Base-by-base conservation (phyloP, 1,140 invertebrate genomes). In the honey bee (Apis mellifera) region DNA sequence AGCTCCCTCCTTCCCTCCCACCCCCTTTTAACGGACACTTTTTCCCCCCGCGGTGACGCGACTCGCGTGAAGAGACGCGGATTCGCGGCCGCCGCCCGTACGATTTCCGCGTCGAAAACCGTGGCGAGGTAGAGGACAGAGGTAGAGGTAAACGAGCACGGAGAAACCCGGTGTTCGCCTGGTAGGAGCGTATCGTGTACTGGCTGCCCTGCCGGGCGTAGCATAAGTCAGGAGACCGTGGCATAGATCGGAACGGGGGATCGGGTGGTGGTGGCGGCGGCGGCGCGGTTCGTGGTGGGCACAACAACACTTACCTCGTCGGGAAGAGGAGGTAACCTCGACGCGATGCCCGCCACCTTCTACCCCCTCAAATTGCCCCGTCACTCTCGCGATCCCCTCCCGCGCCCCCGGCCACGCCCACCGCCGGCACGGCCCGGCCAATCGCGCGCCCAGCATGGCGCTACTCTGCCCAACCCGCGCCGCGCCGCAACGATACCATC, bases 401-500 rank as follows among this genome's bases (percentile, higher is more conserved):
- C 54, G 1, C 9, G 7, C 2, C 15, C 2, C 13, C 54, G 64
- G 72, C 82, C 89, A 89, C 91, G 86, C 92, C 92, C 76, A 89
- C 52, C 7, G 11, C 55, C 42, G 68, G 68, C 83, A 62, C 71
- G n/a, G 19, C 52, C 57, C 78, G 83, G 85, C 93, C 92, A 94
- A 94, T 93, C 88, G 71, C 21, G 21, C 50, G 80, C 83, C 85
- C 92, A 93, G 90, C 90, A 94, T 94, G 93, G 93, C 93, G 93
- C 90, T 88, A 90, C 80, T 86, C 84, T 79, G 77, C 71, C 84
- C 77, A 89, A 62, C 78, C 88, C 83, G 85, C 87, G 85, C 83
- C 81, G 72, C 32, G 80, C 59, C 59, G 62, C 42, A 12, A n/a
- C 77, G 92, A 92, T 92, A 93, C 84, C 90, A 92, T 92, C 92